phyloP scores from a whole-genome alignment of 2,888 invertebrate species.

The Dryobota labecula region DNA sequence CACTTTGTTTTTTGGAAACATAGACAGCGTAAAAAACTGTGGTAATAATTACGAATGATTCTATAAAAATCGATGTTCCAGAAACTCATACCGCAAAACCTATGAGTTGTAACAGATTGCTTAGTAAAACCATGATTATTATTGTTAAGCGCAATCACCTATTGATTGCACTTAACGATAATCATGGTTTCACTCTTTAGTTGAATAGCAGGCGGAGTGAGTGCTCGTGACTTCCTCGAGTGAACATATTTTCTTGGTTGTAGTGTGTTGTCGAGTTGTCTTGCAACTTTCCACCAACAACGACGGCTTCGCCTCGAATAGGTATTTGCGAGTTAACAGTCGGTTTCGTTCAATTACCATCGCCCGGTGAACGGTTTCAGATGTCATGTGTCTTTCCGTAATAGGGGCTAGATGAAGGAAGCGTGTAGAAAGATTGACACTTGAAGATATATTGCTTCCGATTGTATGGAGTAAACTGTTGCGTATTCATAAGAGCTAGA shows the following conservation, averaged over 20 bases:
- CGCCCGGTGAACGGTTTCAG: slow-evolving; percentile 58
- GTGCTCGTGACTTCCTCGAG: slow-evolving; percentile 85
- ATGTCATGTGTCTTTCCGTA: slow-evolving; percentile 61
- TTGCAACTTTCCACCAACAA: slow-evolving; percentile 84
- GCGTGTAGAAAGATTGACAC: slow-evolving; percentile 31
- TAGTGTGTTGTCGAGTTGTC: slow-evolving; percentile 72
- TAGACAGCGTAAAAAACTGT: not conserved
- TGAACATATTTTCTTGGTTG: slow-evolving; percentile 77
- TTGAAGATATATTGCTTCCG: slow-evolving; percentile 26
- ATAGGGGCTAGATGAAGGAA: slow-evolving; percentile 42
- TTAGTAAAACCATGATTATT: slow-evolving; percentile 67
- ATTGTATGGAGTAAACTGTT: slow-evolving; percentile 15
- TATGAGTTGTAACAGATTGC: slow-evolving; percentile 56
- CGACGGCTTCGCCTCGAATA: slow-evolving; percentile 50
- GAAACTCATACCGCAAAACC: slow-evolving; percentile 46
- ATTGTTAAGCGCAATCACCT: slow-evolving; percentile 76
- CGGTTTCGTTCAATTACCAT: slow-evolving; percentile 70
- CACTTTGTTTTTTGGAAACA: slow-evolving; percentile 21
- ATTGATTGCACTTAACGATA: too few species aligned
- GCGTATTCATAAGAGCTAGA: not conserved
- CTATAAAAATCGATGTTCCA: slow-evolving; percentile 33
- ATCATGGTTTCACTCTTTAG: too few species aligned
- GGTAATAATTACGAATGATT: slow-evolving; percentile 1
- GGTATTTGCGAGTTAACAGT: slow-evolving; percentile 62
- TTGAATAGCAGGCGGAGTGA: slow-evolving; percentile 71